A percentile compares a stretch with the other conserved stretches of the same genome.
Evolutionary conservation across 53 echinoderm and acorn worm genomes (phyloP).

Genomic region (Mesocentrotus franciscanus): DNA sequence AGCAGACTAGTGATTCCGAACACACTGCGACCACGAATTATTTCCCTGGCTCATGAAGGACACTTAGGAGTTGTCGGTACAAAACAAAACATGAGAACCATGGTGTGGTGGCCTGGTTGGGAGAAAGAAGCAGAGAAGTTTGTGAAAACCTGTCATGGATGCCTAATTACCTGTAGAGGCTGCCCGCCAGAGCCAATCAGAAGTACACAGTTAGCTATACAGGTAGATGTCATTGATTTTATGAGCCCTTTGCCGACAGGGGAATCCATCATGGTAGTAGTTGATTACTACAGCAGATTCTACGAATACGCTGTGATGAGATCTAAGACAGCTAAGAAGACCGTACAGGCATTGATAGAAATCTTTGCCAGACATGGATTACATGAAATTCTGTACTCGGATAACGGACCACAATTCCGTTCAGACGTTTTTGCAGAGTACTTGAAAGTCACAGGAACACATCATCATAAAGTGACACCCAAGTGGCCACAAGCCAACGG

Average conservation of each 20-base stretch:
- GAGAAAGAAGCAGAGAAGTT: slow-evolving; percentile 61
- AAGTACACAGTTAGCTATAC: slow-evolving; percentile 3
- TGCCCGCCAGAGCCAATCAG: slow-evolving; percentile 59
- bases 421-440: background rate
- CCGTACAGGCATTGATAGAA: background rate
- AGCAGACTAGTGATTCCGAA: slow-evolving; percentile 67
- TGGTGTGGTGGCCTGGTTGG: slow-evolving; percentile 71
- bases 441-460: background rate
- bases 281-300: background rate
- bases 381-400: background rate
- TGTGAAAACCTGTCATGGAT: slow-evolving; percentile 69
- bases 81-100: slow-evolving; percentile 72
- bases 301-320: background rate
- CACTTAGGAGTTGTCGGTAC: too few relatives aligned
- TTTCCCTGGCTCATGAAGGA: slow-evolving; percentile 24
- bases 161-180: slow-evolving; percentile 65
- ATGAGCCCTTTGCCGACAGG: background rate
- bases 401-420: background rate
- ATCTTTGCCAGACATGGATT: background rate
- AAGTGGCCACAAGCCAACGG: slow-evolving; percentile 79
- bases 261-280: background rate
- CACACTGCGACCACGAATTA: slow-evolving; percentile 13
- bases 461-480: slow-evolving; percentile 59
- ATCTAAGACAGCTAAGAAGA: background rate
- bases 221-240: slow-evolving; percentile 9